Percentiles rank a stretch among this genome's conserved stretches.
phyloP scores from a whole-genome alignment of 2,888 invertebrate species.

The Brenthis hecate region DNA sequence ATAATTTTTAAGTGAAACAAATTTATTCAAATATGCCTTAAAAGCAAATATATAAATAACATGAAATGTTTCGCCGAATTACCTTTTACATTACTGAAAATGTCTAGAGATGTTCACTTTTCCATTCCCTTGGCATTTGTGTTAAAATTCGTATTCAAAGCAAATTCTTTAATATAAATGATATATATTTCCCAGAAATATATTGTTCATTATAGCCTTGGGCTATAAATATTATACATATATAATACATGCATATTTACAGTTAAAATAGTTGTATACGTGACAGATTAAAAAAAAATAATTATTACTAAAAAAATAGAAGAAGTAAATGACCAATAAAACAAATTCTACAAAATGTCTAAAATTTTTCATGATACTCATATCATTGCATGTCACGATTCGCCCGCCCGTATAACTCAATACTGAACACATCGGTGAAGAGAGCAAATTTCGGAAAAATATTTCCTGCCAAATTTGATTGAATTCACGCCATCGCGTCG shows the following conservation, averaged over 20 bases:
- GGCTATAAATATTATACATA: too few species aligned
- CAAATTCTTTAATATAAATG: too few species aligned
- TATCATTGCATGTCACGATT: neutral
- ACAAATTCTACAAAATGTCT: neutral
- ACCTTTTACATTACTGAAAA: neutral
- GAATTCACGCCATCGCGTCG: conserved; percentile 52
- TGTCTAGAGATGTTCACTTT: neutral
- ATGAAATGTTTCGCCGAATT: too few species aligned
- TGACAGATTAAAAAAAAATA: too few species aligned
- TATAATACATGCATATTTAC: too few species aligned
- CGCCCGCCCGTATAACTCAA: conserved; percentile 15
- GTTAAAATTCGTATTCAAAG: neutral
- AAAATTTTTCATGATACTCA: neutral
- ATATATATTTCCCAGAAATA: too few species aligned
- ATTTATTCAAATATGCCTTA: too few species aligned
- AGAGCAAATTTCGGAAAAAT: conserved; percentile 52
- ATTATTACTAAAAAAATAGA: too few species aligned
- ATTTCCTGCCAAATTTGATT: conserved; percentile 58
- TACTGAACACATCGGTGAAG: conserved; percentile 22
- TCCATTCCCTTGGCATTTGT: neutral
- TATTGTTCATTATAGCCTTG: too few species aligned
- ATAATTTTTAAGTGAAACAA: too few species aligned
- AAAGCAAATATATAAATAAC: too few species aligned
- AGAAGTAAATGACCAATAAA: neutral
- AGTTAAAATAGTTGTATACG: too few species aligned